Evolutionary conservation across 2,888 invertebrate genomes (phyloP).

Genomic region (Cactoblastis cactorum): DNA sequence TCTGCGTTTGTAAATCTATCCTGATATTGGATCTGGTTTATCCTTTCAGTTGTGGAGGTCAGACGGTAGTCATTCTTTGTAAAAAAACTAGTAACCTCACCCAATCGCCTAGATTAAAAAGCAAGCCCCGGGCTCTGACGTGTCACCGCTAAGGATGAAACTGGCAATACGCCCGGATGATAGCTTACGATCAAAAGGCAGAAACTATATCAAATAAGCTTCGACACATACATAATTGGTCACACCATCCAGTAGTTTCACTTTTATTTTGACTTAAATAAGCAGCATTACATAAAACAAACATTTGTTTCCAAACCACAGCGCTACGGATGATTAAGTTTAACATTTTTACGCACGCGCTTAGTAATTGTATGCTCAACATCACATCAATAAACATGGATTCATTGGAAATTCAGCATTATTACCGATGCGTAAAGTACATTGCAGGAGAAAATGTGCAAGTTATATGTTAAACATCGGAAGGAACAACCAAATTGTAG

Average conservation of each 20-base stretch:
- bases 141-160: too few relatives aligned
- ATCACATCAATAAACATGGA: neutral
- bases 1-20: too few relatives aligned
- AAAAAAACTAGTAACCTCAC: too few relatives aligned
- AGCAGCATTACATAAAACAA: conserved; percentile 2
- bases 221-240: neutral
- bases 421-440: neutral
- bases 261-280: neutral
- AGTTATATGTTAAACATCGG: conserved; percentile 1
- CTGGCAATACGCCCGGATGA: too few relatives aligned
- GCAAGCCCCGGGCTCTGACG: too few relatives aligned
- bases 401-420: neutral
- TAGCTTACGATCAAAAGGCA: too few relatives aligned
- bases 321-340: neutral
- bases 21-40: too few relatives aligned
- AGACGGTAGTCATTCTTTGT: too few relatives aligned
- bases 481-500: conserved; percentile 1
- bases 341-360: neutral
- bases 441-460: neutral
- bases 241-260: neutral
- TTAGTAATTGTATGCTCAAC: too few relatives aligned
- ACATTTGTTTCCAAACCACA: neutral
- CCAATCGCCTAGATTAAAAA: too few relatives aligned
- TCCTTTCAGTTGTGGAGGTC: too few relatives aligned
- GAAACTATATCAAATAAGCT: too few relatives aligned